These are phyloP conservation scores for Sebastes taczanowskii DNA, from an alignment of 2,797 vertebrate species.

Conservation along the genomic window DNA sequence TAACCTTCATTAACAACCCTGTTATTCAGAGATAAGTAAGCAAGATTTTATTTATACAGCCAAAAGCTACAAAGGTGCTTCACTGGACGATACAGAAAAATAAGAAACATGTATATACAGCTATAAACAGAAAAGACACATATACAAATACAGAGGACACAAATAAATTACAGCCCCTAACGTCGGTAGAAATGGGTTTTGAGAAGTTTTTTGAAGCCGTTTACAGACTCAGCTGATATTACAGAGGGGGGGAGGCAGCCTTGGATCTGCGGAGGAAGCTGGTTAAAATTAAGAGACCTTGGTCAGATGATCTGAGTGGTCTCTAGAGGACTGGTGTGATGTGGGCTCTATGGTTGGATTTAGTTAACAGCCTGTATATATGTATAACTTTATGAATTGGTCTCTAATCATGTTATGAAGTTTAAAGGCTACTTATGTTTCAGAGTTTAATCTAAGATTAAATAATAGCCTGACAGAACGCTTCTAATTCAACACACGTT, in stretches of 20 bases:
- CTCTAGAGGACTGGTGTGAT: too few relatives aligned
- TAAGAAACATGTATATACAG: neutral
- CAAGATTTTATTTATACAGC: too few relatives aligned
- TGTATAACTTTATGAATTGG: too few relatives aligned
- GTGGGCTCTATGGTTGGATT: too few relatives aligned
- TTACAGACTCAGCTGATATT: too few relatives aligned
- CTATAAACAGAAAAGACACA: neutral
- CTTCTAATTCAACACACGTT: neutral
- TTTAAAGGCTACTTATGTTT: too few relatives aligned
- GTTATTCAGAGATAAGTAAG: neutral
- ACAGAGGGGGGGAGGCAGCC: neutral
- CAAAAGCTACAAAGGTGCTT: neutral
- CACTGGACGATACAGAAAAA: neutral
- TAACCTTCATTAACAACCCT: neutral
- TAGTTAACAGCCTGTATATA: too few relatives aligned
- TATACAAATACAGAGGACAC: neutral
- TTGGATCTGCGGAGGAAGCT: neutral
- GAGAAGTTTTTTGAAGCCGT: neutral
- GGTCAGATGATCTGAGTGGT: too few relatives aligned
- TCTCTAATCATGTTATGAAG: too few relatives aligned
- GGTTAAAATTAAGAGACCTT: neutral
- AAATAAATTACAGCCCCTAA: neutral
- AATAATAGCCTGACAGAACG: neutral
- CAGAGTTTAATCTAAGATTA: neutral
- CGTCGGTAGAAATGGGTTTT: neutral